phyloP scores from a whole-genome alignment of 2,888 invertebrate genomes.

The Drosophila greeni region DNA sequence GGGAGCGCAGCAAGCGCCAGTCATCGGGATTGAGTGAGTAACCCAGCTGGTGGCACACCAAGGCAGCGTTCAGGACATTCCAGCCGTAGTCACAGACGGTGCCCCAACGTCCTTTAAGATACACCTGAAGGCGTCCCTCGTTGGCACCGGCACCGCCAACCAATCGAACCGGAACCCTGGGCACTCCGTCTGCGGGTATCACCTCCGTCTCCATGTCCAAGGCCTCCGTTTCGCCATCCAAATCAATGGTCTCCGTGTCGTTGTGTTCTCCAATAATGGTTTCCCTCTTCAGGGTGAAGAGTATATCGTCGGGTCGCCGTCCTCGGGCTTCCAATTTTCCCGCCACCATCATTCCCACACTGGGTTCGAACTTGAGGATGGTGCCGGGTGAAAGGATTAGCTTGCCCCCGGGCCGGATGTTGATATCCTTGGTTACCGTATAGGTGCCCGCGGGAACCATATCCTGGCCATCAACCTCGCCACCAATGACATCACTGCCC shows the following conservation, averaged over 20 bases:
- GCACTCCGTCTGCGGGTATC: slow-evolving; percentile 81
- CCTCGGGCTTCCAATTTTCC: slow-evolving; percentile 92
- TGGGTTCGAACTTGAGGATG: slow-evolving; percentile 91
- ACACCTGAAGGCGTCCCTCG: slow-evolving; percentile 93
- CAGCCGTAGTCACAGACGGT: slow-evolving; percentile 98
- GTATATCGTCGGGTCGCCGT: slow-evolving; percentile 87
- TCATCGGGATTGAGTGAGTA: slow-evolving; percentile 94
- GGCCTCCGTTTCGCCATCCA: slow-evolving; percentile 77
- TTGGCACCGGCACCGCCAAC: slow-evolving; percentile 88
- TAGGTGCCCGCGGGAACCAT: slow-evolving; percentile 91
- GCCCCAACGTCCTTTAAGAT: slow-evolving; percentile 93
- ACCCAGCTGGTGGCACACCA: slow-evolving; percentile 97
- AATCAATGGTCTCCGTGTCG: slow-evolving; percentile 80
- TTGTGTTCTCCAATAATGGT: slow-evolving; percentile 83
- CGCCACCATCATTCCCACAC: slow-evolving; percentile 97
- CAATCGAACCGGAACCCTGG: slow-evolving; percentile 86
- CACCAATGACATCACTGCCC: slow-evolving; percentile 87
- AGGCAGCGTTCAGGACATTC: slow-evolving; percentile 93
- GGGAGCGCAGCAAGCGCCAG: slow-evolving; percentile 90
- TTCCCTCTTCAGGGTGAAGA: slow-evolving; percentile 88
- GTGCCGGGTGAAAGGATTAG: slow-evolving; percentile 93
- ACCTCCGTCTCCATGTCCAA: slow-evolving; percentile 81
- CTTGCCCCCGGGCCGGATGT: slow-evolving; percentile 94
- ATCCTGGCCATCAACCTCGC: slow-evolving; percentile 95
- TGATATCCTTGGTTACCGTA: slow-evolving; percentile 95